phyloP scores from a whole-genome alignment of 2,888 invertebrate species.

The Mythimna lalbum region DNA sequence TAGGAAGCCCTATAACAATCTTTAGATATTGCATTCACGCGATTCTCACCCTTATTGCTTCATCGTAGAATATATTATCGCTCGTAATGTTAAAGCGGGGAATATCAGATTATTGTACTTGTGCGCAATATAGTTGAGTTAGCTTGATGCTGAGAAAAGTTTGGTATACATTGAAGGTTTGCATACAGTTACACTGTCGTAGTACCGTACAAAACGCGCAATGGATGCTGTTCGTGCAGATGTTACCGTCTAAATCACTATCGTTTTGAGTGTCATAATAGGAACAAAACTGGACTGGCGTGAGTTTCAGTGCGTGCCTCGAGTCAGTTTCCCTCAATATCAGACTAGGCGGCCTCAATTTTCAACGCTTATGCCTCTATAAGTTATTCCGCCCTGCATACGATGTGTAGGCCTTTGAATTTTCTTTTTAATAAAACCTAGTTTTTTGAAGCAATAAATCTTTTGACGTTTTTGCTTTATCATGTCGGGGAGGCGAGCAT shows the following conservation, averaged over 20 bases:
- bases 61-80: constrained; percentile 69
- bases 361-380: constrained; percentile 83
- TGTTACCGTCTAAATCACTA: constrained; percentile 27
- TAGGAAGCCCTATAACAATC: constrained; percentile 82
- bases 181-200: background rate
- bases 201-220: background rate
- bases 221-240: constrained; percentile 17
- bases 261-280: constrained; percentile 53
- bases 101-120: constrained; percentile 73
- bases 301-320: constrained; percentile 86
- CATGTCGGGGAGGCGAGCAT: constrained; percentile 34
- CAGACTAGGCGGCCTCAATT: constrained; percentile 87
- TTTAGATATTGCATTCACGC: constrained; percentile 61
- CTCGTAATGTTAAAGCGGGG: constrained; percentile 57
- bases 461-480: constrained; percentile 46
- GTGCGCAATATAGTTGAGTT: constrained; percentile 65
- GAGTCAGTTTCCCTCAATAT: constrained; percentile 85
- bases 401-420: constrained; percentile 77
- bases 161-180: constrained; percentile 41
- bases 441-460: constrained; percentile 64
- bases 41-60: constrained; percentile 70
- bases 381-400: constrained; percentile 87
- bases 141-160: constrained; percentile 30
- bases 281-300: constrained; percentile 81
- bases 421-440: constrained; percentile 69